Base-by-base conservation (phyloP, 2,113 vertebrate species). In the Apaloderma vittatum region DNA sequence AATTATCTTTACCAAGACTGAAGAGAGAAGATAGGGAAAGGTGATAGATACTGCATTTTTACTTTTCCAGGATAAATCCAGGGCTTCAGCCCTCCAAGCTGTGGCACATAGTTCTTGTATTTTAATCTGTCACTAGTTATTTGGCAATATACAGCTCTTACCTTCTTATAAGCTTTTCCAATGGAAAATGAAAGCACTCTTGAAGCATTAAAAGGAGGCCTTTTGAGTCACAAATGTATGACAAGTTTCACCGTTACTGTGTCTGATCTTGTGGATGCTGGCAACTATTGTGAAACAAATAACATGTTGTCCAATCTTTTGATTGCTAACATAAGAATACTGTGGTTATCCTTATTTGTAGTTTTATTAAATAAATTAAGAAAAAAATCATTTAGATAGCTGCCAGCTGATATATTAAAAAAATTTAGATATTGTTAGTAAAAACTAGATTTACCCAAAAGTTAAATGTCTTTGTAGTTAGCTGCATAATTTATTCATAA, bases 401-500 rank as follows among this genome's bases (percentile, higher is more conserved):
- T 86, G 13, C 29, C 61, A 90, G 67, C 11, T 74, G 16, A 54
- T 59, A 75, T 3, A 52, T 92, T 55, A 71, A 32, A 73, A 80
- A 80, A 90, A 63, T 59, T 43, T 73, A 58, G 22, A 40, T 37
- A 9, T 3, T 63, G 8, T 37, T 77, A 86, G 23, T 59, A 88
- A 92, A 93, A 92, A 48, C 8, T 77, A 80, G 65, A 67, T 83
- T 91, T 90, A 93, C 67, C 32, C 37, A 59, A 71, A 93, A 67
- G 45, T 59, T 78, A 63, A 88, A 16, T 88, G 85, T 36, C 82
- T 88, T 94, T 97, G 92, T 94, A 94, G 88, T 88, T 84, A 77
- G 48, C 16, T 63, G n/a, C 27, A 74, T 93, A 90, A 96, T 93
- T 94, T 95, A 94, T 94, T 95, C 36, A 92, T 97, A 83, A 86